Evolutionary conservation across 2,797 vertebrate species (phyloP).

Genomic region (Todus mexicanus): DNA sequence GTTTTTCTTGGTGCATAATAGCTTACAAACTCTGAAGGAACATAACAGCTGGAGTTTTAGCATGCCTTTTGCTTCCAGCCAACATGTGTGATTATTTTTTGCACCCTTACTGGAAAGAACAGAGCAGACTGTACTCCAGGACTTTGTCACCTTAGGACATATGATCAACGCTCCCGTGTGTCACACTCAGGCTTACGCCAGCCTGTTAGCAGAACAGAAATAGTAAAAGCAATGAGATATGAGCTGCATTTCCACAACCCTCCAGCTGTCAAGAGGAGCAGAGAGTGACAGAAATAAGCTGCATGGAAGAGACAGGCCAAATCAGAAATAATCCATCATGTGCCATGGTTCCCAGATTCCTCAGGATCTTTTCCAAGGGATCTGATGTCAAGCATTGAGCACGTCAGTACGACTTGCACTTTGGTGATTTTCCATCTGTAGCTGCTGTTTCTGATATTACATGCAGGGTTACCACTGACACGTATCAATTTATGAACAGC

Average conservation of each 20-base stretch:
- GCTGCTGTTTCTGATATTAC: constrained; percentile 38
- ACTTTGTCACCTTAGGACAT: constrained; percentile 35
- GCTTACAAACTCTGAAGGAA: not conserved
- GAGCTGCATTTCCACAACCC: constrained; percentile 30
- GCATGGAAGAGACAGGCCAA: constrained; percentile 24
- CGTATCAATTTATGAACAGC: not conserved
- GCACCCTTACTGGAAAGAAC: constrained; percentile 27
- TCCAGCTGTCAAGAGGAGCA: constrained; percentile 45
- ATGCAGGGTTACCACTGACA: not conserved
- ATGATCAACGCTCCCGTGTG: not conserved
- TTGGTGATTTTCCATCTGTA: constrained; percentile 42
- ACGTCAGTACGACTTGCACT: constrained; percentile 23
- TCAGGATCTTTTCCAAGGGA: constrained; percentile 20
- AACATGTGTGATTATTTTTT: not conserved
- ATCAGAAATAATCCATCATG: constrained; percentile 67
- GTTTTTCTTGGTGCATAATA: not conserved
- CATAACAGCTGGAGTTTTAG: not conserved
- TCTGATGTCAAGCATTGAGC: constrained; percentile 24
- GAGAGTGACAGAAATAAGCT: constrained; percentile 35
- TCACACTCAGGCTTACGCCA: not conserved
- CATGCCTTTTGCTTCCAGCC: not conserved
- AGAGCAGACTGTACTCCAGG: constrained; percentile 39
- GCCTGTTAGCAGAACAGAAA: constrained; percentile 28
- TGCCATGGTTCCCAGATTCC: constrained; percentile 56
- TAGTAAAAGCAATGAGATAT: not conserved